Evolutionary conservation across 2,888 invertebrate species (phyloP).

Genomic region (Diarsia brunnea): DNA sequence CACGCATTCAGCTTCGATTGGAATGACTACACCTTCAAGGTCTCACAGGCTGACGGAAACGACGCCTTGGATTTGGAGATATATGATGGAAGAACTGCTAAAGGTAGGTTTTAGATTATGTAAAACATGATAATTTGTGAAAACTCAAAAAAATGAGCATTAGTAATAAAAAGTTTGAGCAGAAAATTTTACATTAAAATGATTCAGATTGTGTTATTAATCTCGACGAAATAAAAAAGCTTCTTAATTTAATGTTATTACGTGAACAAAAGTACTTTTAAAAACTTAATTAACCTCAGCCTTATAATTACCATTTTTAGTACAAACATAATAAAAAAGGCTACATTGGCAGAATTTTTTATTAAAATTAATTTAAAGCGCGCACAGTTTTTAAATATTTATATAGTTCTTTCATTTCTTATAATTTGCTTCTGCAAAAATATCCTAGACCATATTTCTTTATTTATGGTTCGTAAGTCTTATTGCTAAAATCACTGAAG

Average conservation of each 20-base stretch:
- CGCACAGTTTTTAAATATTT: constrained; percentile 19
- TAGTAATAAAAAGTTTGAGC: not conserved
- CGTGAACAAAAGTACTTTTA: constrained; percentile 30
- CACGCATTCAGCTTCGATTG: constrained; percentile 90
- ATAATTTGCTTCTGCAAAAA: not conserved
- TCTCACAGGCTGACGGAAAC: constrained; percentile 86
- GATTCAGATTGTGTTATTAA: constrained; percentile 13
- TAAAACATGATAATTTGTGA: not conserved
- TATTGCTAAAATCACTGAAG: not conserved
- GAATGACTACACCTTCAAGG: constrained; percentile 88
- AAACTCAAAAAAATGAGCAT: not conserved
- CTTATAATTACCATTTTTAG: constrained; percentile 42
- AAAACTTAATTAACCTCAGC: constrained; percentile 37
- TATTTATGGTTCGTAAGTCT: not conserved
- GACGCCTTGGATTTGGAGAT: constrained; percentile 88
- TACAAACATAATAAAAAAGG: constrained; percentile 22
- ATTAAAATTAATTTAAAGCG: constrained; percentile 23
- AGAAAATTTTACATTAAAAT: not conserved
- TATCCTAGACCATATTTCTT: not conserved
- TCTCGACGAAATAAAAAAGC: constrained; percentile 36
- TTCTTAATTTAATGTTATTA: constrained; percentile 38
- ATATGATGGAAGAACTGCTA: constrained; percentile 85
- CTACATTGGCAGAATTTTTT: constrained; percentile 27
- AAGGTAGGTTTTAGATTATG: constrained; percentile 76
- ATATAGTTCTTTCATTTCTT: not conserved